phyloP scores from a whole-genome alignment of 2,888 invertebrate species.

The Dione vanillae region DNA sequence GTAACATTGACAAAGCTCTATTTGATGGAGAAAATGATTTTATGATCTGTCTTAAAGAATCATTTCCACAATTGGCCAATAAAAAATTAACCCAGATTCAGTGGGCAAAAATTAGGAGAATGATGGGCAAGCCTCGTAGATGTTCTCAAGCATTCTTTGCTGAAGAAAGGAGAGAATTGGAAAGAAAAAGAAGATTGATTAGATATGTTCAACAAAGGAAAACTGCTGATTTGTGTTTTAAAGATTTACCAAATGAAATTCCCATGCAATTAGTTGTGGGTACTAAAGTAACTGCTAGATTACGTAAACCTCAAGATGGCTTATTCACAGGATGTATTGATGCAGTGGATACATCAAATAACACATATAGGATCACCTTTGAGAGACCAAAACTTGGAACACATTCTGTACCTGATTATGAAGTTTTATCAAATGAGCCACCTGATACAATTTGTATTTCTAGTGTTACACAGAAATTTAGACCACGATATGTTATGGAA shows the following conservation, averaged over 20 bases:
- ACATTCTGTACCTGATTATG: conserved; percentile 97
- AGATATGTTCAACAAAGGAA: conserved; percentile 96
- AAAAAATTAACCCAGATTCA: conserved; percentile 93
- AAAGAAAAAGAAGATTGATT: conserved; percentile 95
- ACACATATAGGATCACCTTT: conserved; percentile 97
- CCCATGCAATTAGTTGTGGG: conserved; percentile 97
- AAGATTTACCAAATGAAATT: conserved; percentile 97
- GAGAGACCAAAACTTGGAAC: conserved; percentile 96
- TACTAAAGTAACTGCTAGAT: conserved; percentile 95
- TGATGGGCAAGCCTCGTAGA: conserved; percentile 98
- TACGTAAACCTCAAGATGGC: conserved; percentile 97
- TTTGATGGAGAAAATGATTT: conserved; percentile 99
- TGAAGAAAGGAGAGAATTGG: conserved; percentile 96
- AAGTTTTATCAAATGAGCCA: conserved; percentile 96
- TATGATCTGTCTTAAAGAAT: conserved; percentile 95
- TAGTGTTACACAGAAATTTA: conserved; percentile 91
- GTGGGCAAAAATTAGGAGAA: conserved; percentile 97
- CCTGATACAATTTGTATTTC: conserved; percentile 95
- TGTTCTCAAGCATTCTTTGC: conserved; percentile 97
- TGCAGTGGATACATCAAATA: conserved; percentile 97
- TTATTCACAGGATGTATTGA: conserved; percentile 97
- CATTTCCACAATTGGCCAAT: conserved; percentile 95
- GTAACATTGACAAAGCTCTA: conserved; percentile 97
- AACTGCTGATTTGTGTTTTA: conserved; percentile 89
- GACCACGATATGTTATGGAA: conserved; percentile 87